These are phyloP conservation scores for Xanthia togata DNA, from an alignment of 2,888 invertebrate species.

Conservation along the genomic window DNA sequence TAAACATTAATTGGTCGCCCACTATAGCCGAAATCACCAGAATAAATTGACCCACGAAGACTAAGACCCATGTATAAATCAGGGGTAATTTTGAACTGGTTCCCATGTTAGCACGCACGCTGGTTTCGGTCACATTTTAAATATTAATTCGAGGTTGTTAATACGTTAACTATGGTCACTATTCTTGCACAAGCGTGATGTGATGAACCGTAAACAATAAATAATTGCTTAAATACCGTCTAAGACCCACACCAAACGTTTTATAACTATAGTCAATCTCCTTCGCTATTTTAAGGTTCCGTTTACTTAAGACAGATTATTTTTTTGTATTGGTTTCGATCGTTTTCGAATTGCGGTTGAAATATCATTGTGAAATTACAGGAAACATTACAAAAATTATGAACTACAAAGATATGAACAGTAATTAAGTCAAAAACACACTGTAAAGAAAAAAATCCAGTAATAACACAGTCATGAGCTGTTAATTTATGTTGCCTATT, in stretches of 20 bases:
- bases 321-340: conserved; percentile 29
- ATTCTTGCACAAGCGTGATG: conserved; percentile 78
- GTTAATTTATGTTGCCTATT: conserved; percentile 81
- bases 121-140: conserved; percentile 83
- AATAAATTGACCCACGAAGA: conserved; percentile 59
- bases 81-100: conserved; percentile 44
- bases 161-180: conserved; percentile 84
- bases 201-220: conserved; percentile 86
- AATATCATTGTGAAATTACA: conserved; percentile 65
- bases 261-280: conserved; percentile 64
- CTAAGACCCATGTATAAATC: conserved; percentile 4
- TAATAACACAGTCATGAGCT: conserved; percentile 81
- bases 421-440: conserved; percentile 73
- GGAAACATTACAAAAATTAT: conserved; percentile 72
- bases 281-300: conserved; percentile 54
- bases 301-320: conserved; percentile 55
- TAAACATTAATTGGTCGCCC: conserved; percentile 88
- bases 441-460: conserved; percentile 73
- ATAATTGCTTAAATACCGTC: conserved; percentile 75
- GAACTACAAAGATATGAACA: conserved; percentile 57
- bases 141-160: conserved; percentile 85
- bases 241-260: conserved; percentile 68
- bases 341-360: conserved; percentile 55
- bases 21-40: conserved; percentile 75
- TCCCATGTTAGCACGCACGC: conserved; percentile 70